Evolutionary conservation across 2,888 invertebrate genomes (phyloP).

Genomic region (Campoletis raptor): DNA sequence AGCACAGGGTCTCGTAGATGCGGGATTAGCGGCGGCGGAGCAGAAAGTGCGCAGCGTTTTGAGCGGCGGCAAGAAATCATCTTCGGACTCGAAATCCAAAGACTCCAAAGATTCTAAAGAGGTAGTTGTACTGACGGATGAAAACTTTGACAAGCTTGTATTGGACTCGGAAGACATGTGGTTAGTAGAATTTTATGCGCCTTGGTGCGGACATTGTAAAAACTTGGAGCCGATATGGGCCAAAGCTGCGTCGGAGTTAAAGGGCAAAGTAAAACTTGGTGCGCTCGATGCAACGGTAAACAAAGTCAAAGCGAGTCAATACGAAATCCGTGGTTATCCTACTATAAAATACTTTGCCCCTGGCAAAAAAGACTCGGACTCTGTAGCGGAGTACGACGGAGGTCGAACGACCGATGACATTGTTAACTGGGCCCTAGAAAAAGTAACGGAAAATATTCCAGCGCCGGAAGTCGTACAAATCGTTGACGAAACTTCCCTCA

Average conservation of each 20-base stretch:
- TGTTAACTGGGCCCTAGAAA: constrained; percentile 95
- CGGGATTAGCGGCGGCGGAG: constrained; percentile 91
- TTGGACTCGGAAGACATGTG: constrained; percentile 97
- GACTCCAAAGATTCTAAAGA: constrained; percentile 85
- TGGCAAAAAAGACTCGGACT: constrained; percentile 89
- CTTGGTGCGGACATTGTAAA: constrained; percentile 99
- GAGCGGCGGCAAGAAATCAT: constrained; percentile 86
- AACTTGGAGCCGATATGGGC: constrained; percentile 98
- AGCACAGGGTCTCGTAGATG: constrained; percentile 94
- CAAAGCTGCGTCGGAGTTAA: constrained; percentile 96
- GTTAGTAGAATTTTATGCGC: constrained; percentile 99
- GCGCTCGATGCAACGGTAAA: constrained; percentile 98
- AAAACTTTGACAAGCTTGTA: constrained; percentile 97
- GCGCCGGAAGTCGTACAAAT: constrained; percentile 94
- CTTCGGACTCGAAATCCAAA: constrained; percentile 70
- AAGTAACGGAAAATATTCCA: constrained; percentile 93
- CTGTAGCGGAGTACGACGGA: constrained; percentile 95
- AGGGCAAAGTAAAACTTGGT: constrained; percentile 98
- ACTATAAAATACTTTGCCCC: constrained; percentile 97
- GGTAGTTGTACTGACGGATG: constrained; percentile 97
- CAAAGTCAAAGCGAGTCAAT: constrained; percentile 92
- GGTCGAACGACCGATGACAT: constrained; percentile 96
- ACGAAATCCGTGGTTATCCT: constrained; percentile 96
- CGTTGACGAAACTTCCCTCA: constrained; percentile 87
- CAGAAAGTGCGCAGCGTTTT: constrained; percentile 90